Evolutionary conservation across 2,888 invertebrate species (phyloP), one percentile per base, ranked within the genome.

Genomic region (Sminthurinus aureus): DNA sequence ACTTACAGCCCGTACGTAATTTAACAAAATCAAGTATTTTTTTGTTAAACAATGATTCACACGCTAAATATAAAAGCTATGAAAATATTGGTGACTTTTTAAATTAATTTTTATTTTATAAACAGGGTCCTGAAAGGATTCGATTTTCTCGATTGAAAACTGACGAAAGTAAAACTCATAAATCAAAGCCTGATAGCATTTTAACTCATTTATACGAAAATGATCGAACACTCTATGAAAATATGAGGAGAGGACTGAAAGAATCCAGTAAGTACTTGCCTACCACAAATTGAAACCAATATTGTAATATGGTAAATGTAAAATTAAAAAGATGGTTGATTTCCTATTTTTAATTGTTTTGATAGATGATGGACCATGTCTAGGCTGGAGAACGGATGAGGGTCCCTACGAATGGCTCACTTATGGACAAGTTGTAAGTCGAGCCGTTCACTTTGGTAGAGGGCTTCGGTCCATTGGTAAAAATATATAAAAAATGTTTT

Each of bases 321-420:
- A 66, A n/a, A n/a, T 66, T 66, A 20, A 66, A 66, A 12, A 15
- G n/a, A n/a, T n/a, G n/a, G n/a, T n/a, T n/a, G n/a, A n/a, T n/a
- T n/a, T n/a, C n/a, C n/a, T n/a, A n/a, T n/a, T 38, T 38, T 38
- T 38, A 38, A 38, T 38, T 38, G 38, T 38, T 38, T 38, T 38
- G 38, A 38, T 4, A 67, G 67, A 67, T 67, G 67, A 67, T 67
- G 67, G 67, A 1, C n/a, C 11, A n/a, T 67, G 67, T 20, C 8
- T 67, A 22, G 67, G 67, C 9, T 67, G 67, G 67, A 67, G 74
- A 50, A 4, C 1, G 2, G 75, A 51, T 18, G 20, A 38, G 3
- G 51, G 75, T 51, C 50, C 50, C 3, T 76, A 76, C 51, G 15
- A 76, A n/a, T 76, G 75, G 75, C 15, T 76, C 15, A 50, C n/a